A percentile compares a stretch with the other conserved stretches of the same genome.
Conservation (phyloP, 2,113 vertebrate genomes). For the Neofelis nebulosa region DNA sequence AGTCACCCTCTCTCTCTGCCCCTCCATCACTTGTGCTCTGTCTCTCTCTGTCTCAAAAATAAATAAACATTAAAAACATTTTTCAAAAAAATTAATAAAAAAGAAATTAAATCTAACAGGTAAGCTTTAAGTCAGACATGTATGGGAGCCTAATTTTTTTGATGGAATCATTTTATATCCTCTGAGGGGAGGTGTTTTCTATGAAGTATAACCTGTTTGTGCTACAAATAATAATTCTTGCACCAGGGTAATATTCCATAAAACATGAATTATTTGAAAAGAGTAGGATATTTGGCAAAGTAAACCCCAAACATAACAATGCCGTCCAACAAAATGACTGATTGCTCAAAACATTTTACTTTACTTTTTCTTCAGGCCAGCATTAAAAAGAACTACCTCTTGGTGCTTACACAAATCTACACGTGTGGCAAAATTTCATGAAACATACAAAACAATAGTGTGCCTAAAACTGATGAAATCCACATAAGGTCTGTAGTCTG, state of each 20-base stretch:
- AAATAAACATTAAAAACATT: no score
- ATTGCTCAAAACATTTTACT: conserved; percentile 20
- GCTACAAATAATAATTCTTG: not conserved
- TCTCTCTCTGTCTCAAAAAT: no score
- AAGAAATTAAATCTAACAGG: conserved; percentile 49
- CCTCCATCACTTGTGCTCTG: no score
- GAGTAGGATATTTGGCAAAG: not conserved
- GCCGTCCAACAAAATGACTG: not conserved
- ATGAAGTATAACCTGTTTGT: not conserved
- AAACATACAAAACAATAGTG: not conserved
- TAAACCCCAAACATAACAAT: not conserved
- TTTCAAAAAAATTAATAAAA: no score
- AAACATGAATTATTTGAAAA: conserved; percentile 40
- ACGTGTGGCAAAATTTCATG: not conserved
- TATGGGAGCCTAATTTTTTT: not conserved
- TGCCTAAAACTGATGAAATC: not conserved
- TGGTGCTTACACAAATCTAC: not conserved
- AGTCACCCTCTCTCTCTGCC: no score
- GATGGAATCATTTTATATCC: conserved; percentile 38
- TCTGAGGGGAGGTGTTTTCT: not conserved
- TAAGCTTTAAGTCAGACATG: conserved; percentile 15
- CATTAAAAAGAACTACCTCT: not conserved
- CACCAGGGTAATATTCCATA: not conserved
- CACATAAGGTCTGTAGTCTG: not conserved
- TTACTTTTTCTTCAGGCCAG: not conserved